Conservation (phyloP, 2,113 vertebrate species). For the Tiliqua scincoides region DNA sequence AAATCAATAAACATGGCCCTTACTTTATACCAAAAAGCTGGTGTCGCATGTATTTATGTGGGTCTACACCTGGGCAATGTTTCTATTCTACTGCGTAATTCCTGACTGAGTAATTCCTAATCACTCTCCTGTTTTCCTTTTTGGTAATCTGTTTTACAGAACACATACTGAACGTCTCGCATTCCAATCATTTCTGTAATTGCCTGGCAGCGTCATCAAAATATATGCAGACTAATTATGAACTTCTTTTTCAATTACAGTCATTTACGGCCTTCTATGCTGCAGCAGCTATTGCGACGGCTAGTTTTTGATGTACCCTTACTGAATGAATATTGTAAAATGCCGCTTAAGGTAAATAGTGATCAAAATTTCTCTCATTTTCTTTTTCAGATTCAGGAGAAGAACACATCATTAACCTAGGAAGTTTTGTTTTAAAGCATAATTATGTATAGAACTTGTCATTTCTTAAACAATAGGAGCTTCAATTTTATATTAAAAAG, state of each 20-base stretch:
- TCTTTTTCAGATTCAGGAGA: neutral
- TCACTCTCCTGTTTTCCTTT: neutral
- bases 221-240: neutral
- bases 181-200: neutral
- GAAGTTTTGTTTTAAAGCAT: neutral
- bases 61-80: neutral
- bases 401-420: neutral
- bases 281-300: conserved; percentile 92
- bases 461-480: neutral
- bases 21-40: too few relatives aligned
- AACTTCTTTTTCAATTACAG: conserved; percentile 66
- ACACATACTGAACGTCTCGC: neutral
- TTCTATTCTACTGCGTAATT: neutral
- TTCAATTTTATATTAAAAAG: neutral
- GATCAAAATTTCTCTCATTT: neutral
- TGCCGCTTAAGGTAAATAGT: conserved; percentile 92
- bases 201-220: conserved; percentile 25
- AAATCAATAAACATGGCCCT: too few relatives aligned
- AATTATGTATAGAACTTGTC: neutral
- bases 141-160: neutral
- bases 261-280: conserved; percentile 94
- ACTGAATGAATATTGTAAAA: conserved; percentile 97
- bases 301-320: conserved; percentile 97
- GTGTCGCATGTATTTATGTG: too few relatives aligned
- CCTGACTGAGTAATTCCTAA: neutral